Evolutionary conservation across 2,888 invertebrate genomes (phyloP).

Genomic region (Pseudolycoriella hygida): DNA sequence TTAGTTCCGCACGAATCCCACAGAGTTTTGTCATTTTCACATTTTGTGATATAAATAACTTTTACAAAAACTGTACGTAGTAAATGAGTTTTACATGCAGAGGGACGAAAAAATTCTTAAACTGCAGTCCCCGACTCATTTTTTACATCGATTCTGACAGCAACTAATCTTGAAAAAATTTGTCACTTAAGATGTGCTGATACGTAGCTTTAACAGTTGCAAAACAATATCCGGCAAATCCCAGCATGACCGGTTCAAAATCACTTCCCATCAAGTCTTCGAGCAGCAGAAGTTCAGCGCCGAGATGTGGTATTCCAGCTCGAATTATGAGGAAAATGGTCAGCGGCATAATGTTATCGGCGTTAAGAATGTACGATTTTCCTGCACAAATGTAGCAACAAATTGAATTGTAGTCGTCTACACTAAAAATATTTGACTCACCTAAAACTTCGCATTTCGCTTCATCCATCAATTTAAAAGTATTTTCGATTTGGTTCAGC

Average conservation of each 20-base stretch:
- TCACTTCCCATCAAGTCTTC: slow-evolving; percentile 25
- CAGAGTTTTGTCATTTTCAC: too few relatives aligned
- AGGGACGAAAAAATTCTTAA: too few relatives aligned
- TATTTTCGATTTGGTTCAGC: slow-evolving; percentile 26
- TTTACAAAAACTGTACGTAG: too few relatives aligned
- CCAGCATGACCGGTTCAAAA: slow-evolving; percentile 26
- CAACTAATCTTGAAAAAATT: slow-evolving; percentile 6
- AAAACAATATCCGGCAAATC: slow-evolving; percentile 26
- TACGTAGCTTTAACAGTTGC: slow-evolving; percentile 23
- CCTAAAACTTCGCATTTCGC: slow-evolving; percentile 15
- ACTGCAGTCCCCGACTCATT: too few relatives aligned
- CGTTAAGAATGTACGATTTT: slow-evolving; percentile 13
- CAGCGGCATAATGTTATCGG: slow-evolving; percentile 27
- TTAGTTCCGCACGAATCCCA: too few relatives aligned
- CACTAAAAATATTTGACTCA: too few relatives aligned
- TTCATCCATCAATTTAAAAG: slow-evolving; percentile 23
- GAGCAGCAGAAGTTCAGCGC: slow-evolving; percentile 27
- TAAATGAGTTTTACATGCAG: too few relatives aligned
- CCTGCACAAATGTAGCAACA: neutral
- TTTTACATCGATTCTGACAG: too few relatives aligned
- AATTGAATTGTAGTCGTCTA: too few relatives aligned
- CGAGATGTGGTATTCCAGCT: slow-evolving; percentile 26
- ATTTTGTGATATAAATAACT: too few relatives aligned
- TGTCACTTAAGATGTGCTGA: slow-evolving; percentile 10
- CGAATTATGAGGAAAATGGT: slow-evolving; percentile 24